Evolutionary conservation across 2,888 invertebrate species (phyloP), one percentile per base, ranked within the genome.

Genomic region (Acleris emargana): DNA sequence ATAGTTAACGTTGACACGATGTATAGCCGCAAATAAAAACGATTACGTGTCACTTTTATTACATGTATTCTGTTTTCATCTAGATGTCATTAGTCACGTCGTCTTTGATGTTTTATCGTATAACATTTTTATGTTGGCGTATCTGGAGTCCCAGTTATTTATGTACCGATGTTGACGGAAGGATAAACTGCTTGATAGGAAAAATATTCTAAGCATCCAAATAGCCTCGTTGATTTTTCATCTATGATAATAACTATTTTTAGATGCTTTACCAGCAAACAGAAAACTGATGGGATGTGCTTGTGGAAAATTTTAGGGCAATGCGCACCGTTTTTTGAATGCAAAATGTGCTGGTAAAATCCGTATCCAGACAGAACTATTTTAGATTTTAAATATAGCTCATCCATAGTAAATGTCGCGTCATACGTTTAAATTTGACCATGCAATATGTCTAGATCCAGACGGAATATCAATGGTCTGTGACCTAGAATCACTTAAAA

Each of bases 391-490:
- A 90, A 89, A 92, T 91, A 86, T 82, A 76, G 80, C 91, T 91
- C 91, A 91, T 92, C 88, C 91, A 91, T 91, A 86, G 84, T 89
- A 88, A 58, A 88, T 86, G 78, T 78, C 83, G 87, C 84, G 87
- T 81, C 82, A 88, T 87, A 88, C 87, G 76, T 85, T 91, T 83
- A 88, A 89, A 90, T 92, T 92, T 87, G 91, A 89, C 90, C 89
- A 89, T 91, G 91, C 91, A 91, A 89, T 91, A 89, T 86, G 89
- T 91, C 92, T 91, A 90, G 91, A 90, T 88, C 77, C 73, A 78
- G 80, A 84, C 86, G 81, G 91, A 92, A 91, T 92, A 90, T 88
- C 81, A 91, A 91, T 89, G 79, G 78, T 75, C 75, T 82, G 84
- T 90, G 91, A 89, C 92, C 92, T 92, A 91, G 91, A 91, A 89